Evolutionary conservation across 2,888 invertebrate species (phyloP), one percentile per base, ranked within the genome.

Genomic region (Vandiemenella viatica): DNA sequence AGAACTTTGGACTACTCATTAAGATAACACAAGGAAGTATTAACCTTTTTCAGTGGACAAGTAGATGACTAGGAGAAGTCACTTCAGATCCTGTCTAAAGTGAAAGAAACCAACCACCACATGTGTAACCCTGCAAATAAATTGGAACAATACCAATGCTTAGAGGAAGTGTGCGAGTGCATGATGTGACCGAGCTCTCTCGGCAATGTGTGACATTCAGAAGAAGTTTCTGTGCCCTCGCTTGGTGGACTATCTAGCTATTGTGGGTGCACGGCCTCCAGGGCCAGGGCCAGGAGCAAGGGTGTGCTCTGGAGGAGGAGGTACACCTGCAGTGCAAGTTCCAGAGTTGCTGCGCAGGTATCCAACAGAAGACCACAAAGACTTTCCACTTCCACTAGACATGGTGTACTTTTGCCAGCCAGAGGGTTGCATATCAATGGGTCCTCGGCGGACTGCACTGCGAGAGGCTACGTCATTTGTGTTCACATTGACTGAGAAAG

Each of bases 331-430:
- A 37, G 67, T 71, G 10, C 68, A 93, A 83, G 83, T 89, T 10
- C 97, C 97, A 13, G 95, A 97, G 68, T 73, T 98, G 47, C 73
- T 97, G 48, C 80, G 96, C 17, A 80, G 92, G n/a, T 97, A 95
- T 67, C 96, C 96, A 1, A 76, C 90, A 19, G 87, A 90, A 58
- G 92, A 96, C 69, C 96, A 96, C 70, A 82, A 86, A 64, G 98
- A 99, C 69, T 99, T 99, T 66, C 88, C 91, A 0, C 73, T 99
- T 60, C 96, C 98, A 1, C 74, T 92, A 62, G 98, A 99, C 67
- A 96, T 98, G 80, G 95, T 97, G 20, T 97, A 93, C 69, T 98
- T 98, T 71, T 98, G 98, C 64, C 98, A 99, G 67, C 98, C 98
- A 1, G 98, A 99, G 69, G 98, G 98, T 48, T 98, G 97, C 66